phyloP scores from a whole-genome alignment of 2,797 vertebrate genomes.

The Nyctalus aviator region DNA sequence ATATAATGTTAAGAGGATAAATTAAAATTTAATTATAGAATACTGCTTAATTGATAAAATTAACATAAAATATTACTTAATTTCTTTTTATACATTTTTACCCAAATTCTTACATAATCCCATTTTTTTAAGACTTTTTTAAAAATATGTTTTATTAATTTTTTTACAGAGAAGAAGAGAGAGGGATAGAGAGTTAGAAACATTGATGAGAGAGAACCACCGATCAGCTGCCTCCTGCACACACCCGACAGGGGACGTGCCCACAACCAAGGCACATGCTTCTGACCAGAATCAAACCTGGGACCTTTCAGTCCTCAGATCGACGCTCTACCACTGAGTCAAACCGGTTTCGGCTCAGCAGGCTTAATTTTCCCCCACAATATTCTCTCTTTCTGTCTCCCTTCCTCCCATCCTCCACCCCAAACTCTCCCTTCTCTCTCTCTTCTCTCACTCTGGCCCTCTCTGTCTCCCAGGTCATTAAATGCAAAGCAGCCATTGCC shows the following conservation, averaged over 20 bases:
- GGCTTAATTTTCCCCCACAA: not conserved
- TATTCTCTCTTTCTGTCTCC: not conserved
- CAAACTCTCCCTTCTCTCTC: not conserved
- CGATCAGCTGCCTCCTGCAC: too few species aligned
- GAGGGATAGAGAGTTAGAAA: too few species aligned
- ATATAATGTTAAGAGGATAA: not conserved
- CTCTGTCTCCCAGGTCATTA: slow-evolving; percentile 90
- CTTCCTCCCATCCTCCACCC: not conserved
- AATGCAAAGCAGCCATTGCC: slow-evolving; percentile 93
- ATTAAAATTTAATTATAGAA: not conserved
- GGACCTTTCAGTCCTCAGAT: too few species aligned
- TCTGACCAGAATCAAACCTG: too few species aligned
- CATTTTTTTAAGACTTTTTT: not conserved
- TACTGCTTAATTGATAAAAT: not conserved
- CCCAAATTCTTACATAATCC: slow-evolving; percentile 7
- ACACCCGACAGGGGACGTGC: too few species aligned
- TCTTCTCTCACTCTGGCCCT: not conserved
- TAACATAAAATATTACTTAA: not conserved
- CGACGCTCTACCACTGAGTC: too few species aligned
- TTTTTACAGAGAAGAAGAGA: too few species aligned
- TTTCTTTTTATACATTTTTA: not conserved
- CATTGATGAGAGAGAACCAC: too few species aligned
- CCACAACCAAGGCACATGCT: too few species aligned
- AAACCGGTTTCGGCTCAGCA: not conserved
- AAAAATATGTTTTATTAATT: too few species aligned